A percentile compares a stretch with the other conserved stretches of the same genome.
Conservation (phyloP, 2,113 vertebrate species). For the Tringa solitaria region DNA sequence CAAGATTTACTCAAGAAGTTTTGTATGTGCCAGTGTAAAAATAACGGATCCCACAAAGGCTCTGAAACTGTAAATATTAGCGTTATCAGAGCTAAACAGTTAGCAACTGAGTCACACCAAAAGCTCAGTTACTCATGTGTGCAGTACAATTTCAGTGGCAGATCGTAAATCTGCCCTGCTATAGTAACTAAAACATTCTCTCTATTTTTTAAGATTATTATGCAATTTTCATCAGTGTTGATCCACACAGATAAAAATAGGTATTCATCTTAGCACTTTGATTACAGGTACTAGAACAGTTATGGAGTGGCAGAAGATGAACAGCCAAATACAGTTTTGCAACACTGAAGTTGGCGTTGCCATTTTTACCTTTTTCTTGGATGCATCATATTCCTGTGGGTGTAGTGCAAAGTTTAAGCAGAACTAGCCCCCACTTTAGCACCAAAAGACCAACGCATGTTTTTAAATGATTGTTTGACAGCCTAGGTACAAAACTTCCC, state of each 20-base stretch:
- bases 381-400: not conserved
- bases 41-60: not conserved
- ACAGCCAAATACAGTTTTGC: not conserved
- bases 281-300: not conserved
- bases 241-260: not conserved
- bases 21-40: not conserved
- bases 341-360: not conserved
- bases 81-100: slow-evolving; percentile 10
- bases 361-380: not conserved
- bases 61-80: slow-evolving; percentile 42
- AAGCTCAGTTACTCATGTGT: not conserved
- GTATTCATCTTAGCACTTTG: not conserved
- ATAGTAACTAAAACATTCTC: not conserved
- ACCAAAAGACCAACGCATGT: not conserved
- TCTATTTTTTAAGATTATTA: not conserved
- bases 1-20: slow-evolving; percentile 24
- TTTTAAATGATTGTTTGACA: not conserved
- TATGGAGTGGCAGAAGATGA: not conserved
- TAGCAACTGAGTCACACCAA: not conserved
- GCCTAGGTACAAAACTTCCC: not conserved
- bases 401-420: not conserved
- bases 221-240: not conserved
- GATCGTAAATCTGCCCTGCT: not conserved
- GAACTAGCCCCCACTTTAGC: not conserved
- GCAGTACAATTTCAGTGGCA: not conserved